Evolutionary conservation across 2,113 vertebrate genomes (phyloP).

Genomic region (Myxocyprinus asiaticus): DNA sequence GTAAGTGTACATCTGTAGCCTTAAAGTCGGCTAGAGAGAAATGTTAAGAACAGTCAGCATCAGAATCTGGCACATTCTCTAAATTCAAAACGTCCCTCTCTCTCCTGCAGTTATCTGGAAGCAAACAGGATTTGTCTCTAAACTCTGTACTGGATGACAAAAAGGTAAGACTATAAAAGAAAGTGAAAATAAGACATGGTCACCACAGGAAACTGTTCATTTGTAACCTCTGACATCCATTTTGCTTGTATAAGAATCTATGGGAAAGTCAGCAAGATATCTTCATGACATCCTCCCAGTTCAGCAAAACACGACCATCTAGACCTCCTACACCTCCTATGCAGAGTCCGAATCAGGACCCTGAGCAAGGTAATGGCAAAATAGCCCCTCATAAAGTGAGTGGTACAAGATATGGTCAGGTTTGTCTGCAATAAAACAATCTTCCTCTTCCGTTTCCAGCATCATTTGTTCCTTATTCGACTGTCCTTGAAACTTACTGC

Average conservation of each 20-base stretch:
- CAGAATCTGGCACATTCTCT: background rate
- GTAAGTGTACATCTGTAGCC: constrained; percentile 67
- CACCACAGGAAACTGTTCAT: background rate
- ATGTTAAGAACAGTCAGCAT: background rate
- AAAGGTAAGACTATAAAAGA: constrained; percentile 76
- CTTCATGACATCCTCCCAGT: constrained; percentile 77
- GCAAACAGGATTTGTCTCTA: constrained; percentile 88
- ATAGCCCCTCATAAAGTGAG: background rate
- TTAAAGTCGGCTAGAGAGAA: background rate
- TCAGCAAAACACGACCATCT: constrained; percentile 71
- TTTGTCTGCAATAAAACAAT: background rate
- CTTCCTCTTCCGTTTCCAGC: background rate
- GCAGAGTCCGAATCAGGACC: constrained; percentile 60
- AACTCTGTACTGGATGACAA: constrained; percentile 83
- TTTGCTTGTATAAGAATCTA: constrained; percentile 74
- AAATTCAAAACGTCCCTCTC: background rate
- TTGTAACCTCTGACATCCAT: constrained; percentile 12
- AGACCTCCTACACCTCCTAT: constrained; percentile 59
- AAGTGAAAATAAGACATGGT: background rate
- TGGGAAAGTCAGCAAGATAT: constrained; percentile 98
- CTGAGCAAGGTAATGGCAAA: constrained; percentile 77
- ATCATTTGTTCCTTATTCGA: background rate
- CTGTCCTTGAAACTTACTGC: background rate
- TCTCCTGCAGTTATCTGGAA: constrained; percentile 85
- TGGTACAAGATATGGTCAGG: too few relatives aligned